Evolutionary conservation across 2,888 invertebrate species (phyloP), one percentile per base, ranked within the genome.

Genomic region (Patella caerulea): DNA sequence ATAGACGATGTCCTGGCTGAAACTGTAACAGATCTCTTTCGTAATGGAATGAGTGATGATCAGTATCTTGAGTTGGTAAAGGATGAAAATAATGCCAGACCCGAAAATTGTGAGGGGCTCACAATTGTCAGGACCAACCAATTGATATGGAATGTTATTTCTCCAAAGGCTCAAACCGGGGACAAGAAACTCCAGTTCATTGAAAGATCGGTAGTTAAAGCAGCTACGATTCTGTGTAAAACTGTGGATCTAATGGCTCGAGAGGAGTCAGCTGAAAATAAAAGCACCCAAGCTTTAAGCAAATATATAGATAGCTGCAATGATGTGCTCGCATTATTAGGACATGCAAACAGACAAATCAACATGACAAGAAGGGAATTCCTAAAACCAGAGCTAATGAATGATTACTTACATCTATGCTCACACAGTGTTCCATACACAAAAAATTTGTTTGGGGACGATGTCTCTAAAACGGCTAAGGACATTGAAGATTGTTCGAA

Each of bases 301-400:
- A 81, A 24, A n/a, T 81, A 55, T 76, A 79, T 5, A 45, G 45
- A 7, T 45, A 45, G 45, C 11, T 79, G 71, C 53, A 81, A 79
- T 55, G 75, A 78, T 71, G 72, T 56, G 52, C 53, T 79, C 24
- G 79, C 80, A 19, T 24, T 82, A n/a, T 52, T 81, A 55, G 78
- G 79, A 2, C 82, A 83, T 75, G 53, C 78, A n/a, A 82, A 82
- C 59, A 77, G 56, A 73, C 81, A 81, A 72, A 72, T 81, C 53
- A 73, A 79, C 55, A 53, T 78, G 29, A 71, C 72, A 17, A 52
- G 78, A 72, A 69, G 78, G 24, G 78, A 80, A 14, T 53, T 80
- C 9, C 56, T 78, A 12, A 78, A 78, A 55, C 78, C 78, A 53
- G 78, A 80, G 73, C 17, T 74, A 9, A 65, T 17, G 14, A 15